A percentile compares a stretch with the other conserved stretches of the same genome.
These are phyloP conservation scores for Dermochelys coriacea DNA, from an alignment of 2,797 vertebrate genomes.

Conservation along the genomic window DNA sequence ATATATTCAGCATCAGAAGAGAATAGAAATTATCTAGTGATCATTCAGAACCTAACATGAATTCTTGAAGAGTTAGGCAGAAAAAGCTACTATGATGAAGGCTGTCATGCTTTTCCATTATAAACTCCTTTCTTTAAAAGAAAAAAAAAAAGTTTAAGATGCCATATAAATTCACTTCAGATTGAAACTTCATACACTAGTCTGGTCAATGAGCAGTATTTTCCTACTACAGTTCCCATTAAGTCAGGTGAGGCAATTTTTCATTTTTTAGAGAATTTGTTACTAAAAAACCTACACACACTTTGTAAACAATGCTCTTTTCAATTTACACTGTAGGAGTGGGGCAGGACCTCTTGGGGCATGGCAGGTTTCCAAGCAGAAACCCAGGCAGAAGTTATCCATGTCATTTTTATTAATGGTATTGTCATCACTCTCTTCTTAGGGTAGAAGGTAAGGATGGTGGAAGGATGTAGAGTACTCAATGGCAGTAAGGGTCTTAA, in stretches of 20 bases:
- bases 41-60: not conserved
- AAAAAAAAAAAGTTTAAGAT: not conserved
- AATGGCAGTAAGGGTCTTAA: not conserved
- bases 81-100: not conserved
- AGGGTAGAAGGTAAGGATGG: not conserved
- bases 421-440: not conserved
- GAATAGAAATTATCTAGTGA: not conserved
- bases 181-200: not conserved
- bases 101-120: not conserved
- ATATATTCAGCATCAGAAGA: not conserved
- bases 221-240: not conserved
- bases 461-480: not conserved
- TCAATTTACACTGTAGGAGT: not conserved
- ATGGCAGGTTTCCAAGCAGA: not conserved
- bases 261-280: not conserved
- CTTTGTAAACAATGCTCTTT: not conserved
- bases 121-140: not conserved
- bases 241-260: not conserved
- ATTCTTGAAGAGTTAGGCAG: not conserved
- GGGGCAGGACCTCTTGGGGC: not conserved
- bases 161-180: not conserved
- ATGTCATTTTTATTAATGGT: no score
- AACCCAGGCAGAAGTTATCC: not conserved
- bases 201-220: not conserved
- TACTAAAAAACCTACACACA: not conserved